phyloP scores from a whole-genome alignment of 2,888 invertebrate genomes.

The Leptinotarsa peninsularis region DNA sequence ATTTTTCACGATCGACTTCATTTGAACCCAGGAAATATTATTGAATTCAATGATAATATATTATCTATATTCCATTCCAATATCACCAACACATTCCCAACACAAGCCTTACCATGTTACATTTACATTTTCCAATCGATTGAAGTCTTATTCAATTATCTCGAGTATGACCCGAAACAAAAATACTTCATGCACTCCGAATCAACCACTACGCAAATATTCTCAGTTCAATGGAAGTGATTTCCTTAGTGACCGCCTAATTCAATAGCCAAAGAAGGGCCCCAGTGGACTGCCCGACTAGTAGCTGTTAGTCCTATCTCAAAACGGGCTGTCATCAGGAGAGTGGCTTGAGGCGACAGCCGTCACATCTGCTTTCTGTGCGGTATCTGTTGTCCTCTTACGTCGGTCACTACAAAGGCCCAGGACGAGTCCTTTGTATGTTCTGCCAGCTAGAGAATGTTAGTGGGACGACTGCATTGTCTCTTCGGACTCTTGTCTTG shows the following conservation, averaged over 20 bases:
- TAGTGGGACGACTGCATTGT: constrained; percentile 46
- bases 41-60: no score
- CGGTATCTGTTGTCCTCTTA: constrained; percentile 44
- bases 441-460: constrained; percentile 53
- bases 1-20: no score
- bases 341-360: constrained; percentile 48
- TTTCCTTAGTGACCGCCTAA: constrained; percentile 1
- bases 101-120: no score
- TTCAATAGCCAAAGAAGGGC: constrained; percentile 10
- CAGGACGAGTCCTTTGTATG: constrained; percentile 55
- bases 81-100: no score
- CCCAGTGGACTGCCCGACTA: constrained; percentile 13
- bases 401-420: constrained; percentile 55
- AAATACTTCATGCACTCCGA: background rate
- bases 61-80: no score
- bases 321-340: constrained; percentile 42
- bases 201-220: background rate
- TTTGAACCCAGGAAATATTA: no score
- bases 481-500: constrained; percentile 42
- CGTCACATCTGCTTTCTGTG: constrained; percentile 48
- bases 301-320: constrained; percentile 24
- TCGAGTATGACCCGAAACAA: background rate
- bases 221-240: constrained; percentile 1
- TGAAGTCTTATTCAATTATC: background rate
- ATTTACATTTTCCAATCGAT: background rate